Conservation (phyloP, 2,888 invertebrate species). For the Galerucella calmariensis region DNA sequence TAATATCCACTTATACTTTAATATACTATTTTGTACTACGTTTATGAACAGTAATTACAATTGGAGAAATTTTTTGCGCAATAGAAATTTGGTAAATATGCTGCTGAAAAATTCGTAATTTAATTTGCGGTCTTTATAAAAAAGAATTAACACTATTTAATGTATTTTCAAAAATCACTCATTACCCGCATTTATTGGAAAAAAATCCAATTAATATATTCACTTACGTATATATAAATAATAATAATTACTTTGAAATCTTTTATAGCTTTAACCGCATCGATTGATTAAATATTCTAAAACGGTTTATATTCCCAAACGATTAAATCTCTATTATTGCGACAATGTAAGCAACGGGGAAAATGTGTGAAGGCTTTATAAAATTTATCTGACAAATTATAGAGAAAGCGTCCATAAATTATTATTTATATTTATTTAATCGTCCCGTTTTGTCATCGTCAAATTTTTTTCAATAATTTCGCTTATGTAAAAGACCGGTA, state of each 20-base stretch:
- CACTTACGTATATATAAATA: neutral
- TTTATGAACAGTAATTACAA: too few species aligned
- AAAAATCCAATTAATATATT: neutral
- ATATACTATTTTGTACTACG: too few species aligned
- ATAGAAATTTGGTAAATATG: too few species aligned
- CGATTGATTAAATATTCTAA: neutral
- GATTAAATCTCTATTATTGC: constrained; percentile 4
- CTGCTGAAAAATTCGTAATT: too few species aligned
- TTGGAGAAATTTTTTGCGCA: too few species aligned
- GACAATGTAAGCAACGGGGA: neutral
- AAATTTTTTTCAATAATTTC: constrained; percentile 10
- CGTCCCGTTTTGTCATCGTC: constrained; percentile 2
- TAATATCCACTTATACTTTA: too few species aligned
- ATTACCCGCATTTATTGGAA: neutral
- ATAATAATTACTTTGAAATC: neutral
- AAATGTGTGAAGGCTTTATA: constrained; percentile 6
- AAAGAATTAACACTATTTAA: neutral
- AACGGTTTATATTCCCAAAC: neutral
- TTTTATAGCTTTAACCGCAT: neutral
- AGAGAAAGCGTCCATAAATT: constrained; percentile 14
- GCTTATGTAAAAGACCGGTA: constrained; percentile 30
- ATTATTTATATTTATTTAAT: constrained; percentile 6
- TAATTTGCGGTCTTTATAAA: neutral
- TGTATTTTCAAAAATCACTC: neutral
- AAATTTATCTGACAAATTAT: constrained; percentile 5